Evolutionary conservation across 2,797 vertebrate genomes (phyloP).

Genomic region (Paedocypris micromegethes): DNA sequence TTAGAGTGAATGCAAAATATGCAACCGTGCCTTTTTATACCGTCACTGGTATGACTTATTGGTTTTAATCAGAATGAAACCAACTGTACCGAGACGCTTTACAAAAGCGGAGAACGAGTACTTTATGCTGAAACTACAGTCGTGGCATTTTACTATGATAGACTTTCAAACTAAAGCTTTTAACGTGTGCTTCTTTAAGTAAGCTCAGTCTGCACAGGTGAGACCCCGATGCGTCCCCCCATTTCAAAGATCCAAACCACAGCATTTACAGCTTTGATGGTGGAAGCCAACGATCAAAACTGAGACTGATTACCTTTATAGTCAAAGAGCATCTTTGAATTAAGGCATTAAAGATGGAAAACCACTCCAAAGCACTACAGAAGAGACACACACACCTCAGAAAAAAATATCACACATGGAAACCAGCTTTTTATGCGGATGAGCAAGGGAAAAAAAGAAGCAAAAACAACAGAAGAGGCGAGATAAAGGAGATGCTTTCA

Average conservation of each 20-base stretch:
- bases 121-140: constrained; percentile 63
- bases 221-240: constrained; percentile 48
- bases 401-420: too few species aligned
- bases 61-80: constrained; percentile 78
- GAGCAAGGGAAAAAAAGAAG: too few species aligned
- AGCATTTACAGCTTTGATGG: constrained; percentile 55
- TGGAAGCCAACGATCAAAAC: not conserved
- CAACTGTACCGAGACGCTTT: constrained; percentile 76
- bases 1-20: constrained; percentile 97
- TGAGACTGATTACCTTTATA: too few species aligned
- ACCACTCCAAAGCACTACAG: too few species aligned
- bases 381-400: too few species aligned
- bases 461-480: too few species aligned
- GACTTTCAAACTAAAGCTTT: constrained; percentile 59
- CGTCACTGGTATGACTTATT: constrained; percentile 83
- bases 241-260: constrained; percentile 60
- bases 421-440: too few species aligned
- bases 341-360: too few species aligned
- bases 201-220: constrained; percentile 69
- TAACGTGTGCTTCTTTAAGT: constrained; percentile 80
- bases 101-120: constrained; percentile 70
- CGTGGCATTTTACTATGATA: constrained; percentile 76
- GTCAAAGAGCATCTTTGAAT: too few species aligned
- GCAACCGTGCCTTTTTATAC: constrained; percentile 99
- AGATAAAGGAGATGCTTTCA: not conserved